Base-by-base conservation (phyloP, 30 jellyfish, hydroid and myxozoan species). In the Aurelia coerulea region DNA sequence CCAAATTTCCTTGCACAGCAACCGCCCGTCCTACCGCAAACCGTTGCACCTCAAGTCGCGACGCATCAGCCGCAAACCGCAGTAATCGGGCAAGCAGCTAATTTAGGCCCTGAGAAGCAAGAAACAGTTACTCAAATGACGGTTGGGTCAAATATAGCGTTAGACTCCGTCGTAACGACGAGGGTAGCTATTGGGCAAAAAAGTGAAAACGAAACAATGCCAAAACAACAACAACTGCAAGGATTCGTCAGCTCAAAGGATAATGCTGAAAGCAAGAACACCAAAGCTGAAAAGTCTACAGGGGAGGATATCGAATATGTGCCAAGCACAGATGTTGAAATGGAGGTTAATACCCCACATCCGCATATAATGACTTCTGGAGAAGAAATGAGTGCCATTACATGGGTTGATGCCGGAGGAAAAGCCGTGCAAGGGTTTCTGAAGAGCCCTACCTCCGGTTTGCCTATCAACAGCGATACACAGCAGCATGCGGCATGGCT, bases 401-500 rank as follows among this genome's bases (percentile, higher is more conserved):
- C 86, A 33, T 62, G 83, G 92, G 86, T 83, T 15, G 71, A 83
- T 62, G 86, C 56, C 5, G 77, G 68, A 6, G 81, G 86, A 3
- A 83, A 82, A 29, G 58, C 80, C 0, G 79, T 56, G 80, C 16
- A 65, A 54, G 83, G 65, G 23, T 54, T 79, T 12, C 39, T 74
- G 56, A 76, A 62, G 23, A 63, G 49, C 33, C 35, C 79, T 4
- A 41, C 65, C 54, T 79, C 88, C 54, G 71, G 41, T 42, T 34
- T 78, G 42, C 86, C 92, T 10, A 67, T 23, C 2, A 42, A 77
- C 79, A 83, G 63, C 56, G 92, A 72, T 63, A 62, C 92, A 29
- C 82, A 83, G 84, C 92, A 83, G 79, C 82, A 83, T 18, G 53
- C 39, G 53, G 81, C 92, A 29, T 71, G 92, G 92, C 58, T 65